Percentiles rank a stretch among this genome's conserved stretches.
Conservation (phyloP, 1,140 invertebrate species). For the Drosophila paulistorum region DNA sequence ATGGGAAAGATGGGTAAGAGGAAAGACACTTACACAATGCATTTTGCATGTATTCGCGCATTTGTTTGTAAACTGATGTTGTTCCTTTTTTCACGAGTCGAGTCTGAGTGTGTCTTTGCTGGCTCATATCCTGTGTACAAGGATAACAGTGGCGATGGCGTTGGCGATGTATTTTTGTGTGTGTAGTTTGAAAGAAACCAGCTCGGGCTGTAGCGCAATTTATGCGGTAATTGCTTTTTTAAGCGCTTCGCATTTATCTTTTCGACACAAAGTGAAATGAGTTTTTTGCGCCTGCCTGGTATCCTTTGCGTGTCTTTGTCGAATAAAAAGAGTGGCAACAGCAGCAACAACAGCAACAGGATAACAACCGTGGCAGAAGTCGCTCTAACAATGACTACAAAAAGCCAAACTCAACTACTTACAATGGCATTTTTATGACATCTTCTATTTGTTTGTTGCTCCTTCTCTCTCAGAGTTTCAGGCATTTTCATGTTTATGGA, state of each 20-base stretch:
- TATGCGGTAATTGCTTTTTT: constrained; percentile 82
- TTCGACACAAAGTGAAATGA: constrained; percentile 78
- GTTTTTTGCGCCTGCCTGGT: constrained; percentile 42
- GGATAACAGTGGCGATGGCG: constrained; percentile 15
- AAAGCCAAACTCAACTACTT: constrained; percentile 68
- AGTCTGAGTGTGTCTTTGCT: constrained; percentile 48
- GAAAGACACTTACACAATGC: constrained; percentile 48
- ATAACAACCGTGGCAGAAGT: constrained; percentile 47
- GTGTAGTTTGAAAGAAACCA: constrained; percentile 35
- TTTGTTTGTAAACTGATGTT: constrained; percentile 55
- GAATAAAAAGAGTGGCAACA: constrained; percentile 45
- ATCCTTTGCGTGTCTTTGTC: constrained; percentile 67
- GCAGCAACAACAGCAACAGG: constrained; percentile 46
- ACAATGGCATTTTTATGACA: constrained; percentile 80
- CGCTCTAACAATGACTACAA: constrained; percentile 63
- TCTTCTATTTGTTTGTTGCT: constrained; percentile 56
- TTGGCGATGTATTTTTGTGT: constrained; percentile 18
- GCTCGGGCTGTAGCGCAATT: constrained; percentile 64
- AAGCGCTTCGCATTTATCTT: constrained; percentile 82
- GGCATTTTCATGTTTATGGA: constrained; percentile 57
- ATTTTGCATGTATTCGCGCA: constrained; percentile 79
- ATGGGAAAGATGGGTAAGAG: too few species aligned
- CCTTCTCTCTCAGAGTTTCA: constrained; percentile 16
- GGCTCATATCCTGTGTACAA: constrained; percentile 62
- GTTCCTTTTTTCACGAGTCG: constrained; percentile 1